phyloP scores from a whole-genome alignment of 2,113 vertebrate species.

The Prochilodus magdalenae region DNA sequence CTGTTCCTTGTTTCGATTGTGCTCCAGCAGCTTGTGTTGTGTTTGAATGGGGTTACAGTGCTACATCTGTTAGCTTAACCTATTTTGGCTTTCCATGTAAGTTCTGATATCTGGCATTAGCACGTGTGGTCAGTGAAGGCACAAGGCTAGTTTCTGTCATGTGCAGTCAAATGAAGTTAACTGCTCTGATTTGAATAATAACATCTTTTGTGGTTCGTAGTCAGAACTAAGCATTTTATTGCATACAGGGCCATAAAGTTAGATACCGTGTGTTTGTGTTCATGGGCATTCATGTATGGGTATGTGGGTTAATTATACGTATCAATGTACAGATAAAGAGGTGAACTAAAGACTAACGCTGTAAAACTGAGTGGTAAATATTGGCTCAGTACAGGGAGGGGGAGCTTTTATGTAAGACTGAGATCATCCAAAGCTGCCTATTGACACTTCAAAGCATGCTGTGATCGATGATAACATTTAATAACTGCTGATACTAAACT shows the following conservation, averaged over 20 bases:
- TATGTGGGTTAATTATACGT: background rate
- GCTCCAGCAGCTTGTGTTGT: background rate
- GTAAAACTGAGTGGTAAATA: background rate
- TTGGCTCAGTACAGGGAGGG: background rate
- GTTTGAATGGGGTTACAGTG: background rate
- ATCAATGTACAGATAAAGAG: background rate
- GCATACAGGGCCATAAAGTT: too few species aligned
- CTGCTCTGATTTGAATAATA: constrained; percentile 38
- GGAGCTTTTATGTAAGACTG: background rate
- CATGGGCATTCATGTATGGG: constrained; percentile 1
- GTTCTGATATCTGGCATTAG: constrained; percentile 12
- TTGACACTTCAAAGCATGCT: too few species aligned
- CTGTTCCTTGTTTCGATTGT: background rate
- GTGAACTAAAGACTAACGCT: background rate
- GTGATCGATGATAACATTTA: too few species aligned
- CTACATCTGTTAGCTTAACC: background rate
- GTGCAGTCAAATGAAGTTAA: constrained; percentile 10
- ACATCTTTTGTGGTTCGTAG: too few species aligned
- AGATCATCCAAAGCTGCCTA: background rate
- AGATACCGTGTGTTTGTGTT: constrained; percentile 24
- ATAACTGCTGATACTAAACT: too few species aligned
- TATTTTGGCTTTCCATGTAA: constrained; percentile 18
- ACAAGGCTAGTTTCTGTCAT: constrained; percentile 16
- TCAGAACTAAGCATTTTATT: constrained; percentile 5
- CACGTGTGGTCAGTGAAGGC: background rate